Evolutionary conservation across 2,113 vertebrate species (phyloP), one percentile per base, ranked within the genome.

Genomic region (Aegotheles bennettii): DNA sequence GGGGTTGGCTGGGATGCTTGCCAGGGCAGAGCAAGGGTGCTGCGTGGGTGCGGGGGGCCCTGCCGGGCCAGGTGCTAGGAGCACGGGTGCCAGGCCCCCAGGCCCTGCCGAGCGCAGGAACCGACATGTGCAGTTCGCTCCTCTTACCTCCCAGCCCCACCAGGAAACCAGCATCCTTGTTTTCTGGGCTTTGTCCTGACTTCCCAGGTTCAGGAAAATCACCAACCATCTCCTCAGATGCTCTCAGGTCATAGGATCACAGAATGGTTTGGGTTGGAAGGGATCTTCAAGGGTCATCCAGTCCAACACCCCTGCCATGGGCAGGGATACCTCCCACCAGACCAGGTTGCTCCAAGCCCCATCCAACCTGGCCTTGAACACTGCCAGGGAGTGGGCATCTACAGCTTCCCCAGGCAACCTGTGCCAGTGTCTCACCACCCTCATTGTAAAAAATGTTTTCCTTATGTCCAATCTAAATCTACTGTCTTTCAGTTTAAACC

Each of bases 11-110:
- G 15, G 65, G 60, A 75, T 16, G 29, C 42, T 36, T 45, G 40
- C n/a, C 0, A 0, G 36, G 70, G 21, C 57, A 1, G 1, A 56
- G 64, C 0, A 6, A n/a, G n/a, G 76, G n/a, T 51, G 73, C 63
- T 59, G 89, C 0, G 6, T 74, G 77, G 80, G 86, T 0, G 3
- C 4, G 3, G 68, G 45, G 43, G 31, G 6, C 53, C 63, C 59
- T 65, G 61, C 28, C 0, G 51, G 29, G 60, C 81, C 93, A 94
- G 87, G 73, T 87, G 84, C 74, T 79, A 84, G 43, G 20, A 82
- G 61, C n/a, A 26, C 0, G 31, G 38, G 17, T 81, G 78, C 87
- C 92, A 89, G 70, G 84, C 73, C 74, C 84, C 65, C 16, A 0
- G 85, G 90, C 57, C 16, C 56, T 71, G 81, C 43, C 0, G 1